Conservation (phyloP, 2,113 vertebrate genomes). For the Microcebus griseorufus region DNA sequence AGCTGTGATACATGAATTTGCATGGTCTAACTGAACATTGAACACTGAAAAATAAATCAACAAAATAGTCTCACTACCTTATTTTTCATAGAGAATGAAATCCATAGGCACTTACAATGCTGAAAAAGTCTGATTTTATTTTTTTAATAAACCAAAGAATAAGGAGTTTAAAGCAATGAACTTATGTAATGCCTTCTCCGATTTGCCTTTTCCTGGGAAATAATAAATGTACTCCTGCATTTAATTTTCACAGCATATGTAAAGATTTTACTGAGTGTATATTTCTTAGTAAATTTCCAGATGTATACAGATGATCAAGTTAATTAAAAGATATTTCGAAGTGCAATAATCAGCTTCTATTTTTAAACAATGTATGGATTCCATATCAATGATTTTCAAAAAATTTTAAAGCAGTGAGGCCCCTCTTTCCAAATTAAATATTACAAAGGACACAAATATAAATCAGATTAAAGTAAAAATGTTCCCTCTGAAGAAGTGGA, state of each 20-base stretch:
- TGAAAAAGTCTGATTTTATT: background rate
- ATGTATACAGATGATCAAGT: background rate
- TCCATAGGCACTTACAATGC: background rate
- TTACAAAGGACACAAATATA: background rate
- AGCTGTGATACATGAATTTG: constrained; percentile 60
- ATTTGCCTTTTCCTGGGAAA: background rate
- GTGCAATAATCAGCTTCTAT: background rate
- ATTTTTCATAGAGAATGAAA: constrained; percentile 42
- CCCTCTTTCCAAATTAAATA: background rate
- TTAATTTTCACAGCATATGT: background rate
- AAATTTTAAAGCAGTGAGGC: background rate
- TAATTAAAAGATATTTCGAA: constrained; percentile 1
- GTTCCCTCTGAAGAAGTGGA: background rate
- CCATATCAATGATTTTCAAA: background rate
- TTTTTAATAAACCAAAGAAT: background rate
- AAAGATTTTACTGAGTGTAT: background rate
- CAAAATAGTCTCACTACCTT: background rate
- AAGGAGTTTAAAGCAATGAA: background rate
- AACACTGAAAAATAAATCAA: constrained; percentile 38
- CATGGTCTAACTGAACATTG: constrained; percentile 12
- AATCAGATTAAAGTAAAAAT: background rate
- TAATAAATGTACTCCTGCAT: background rate
- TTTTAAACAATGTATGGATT: background rate
- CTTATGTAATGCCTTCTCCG: background rate
- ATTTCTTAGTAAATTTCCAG: background rate